Evolutionary conservation across 1,140 invertebrate species (phyloP).

Genomic region (Drosophila albomicans): DNA sequence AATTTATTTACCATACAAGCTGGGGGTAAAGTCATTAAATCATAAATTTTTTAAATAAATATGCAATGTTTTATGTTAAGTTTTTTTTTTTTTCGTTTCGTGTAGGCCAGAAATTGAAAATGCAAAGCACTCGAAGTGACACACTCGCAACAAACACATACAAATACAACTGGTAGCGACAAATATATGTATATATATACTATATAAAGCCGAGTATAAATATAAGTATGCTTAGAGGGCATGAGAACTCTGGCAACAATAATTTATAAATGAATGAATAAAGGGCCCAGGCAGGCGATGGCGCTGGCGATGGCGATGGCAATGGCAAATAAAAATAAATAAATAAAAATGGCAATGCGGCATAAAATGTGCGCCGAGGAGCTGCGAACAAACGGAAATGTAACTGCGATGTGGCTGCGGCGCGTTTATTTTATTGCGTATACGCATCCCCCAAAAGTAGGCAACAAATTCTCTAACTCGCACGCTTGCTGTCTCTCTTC

Average conservation of each 20-base stretch:
- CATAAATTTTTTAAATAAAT: constrained; percentile 70
- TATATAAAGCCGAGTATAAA: constrained; percentile 39
- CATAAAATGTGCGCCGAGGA: constrained; percentile 74
- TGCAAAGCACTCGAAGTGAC: constrained; percentile 64
- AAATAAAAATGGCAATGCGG: constrained; percentile 75
- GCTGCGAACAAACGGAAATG: constrained; percentile 63
- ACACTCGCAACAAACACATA: constrained; percentile 30
- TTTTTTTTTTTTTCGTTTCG: constrained; percentile 5
- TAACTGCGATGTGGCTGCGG: constrained; percentile 55
- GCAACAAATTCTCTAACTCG: constrained; percentile 55
- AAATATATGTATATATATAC: constrained; percentile 33
- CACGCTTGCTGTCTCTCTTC: constrained; percentile 3
- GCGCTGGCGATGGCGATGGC: constrained; percentile 61
- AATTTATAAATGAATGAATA: constrained; percentile 83
- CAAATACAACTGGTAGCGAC: constrained; percentile 21
- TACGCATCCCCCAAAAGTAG: constrained; percentile 71
- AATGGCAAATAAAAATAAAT: constrained; percentile 49
- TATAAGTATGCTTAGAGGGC: constrained; percentile 46
- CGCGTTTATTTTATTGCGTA: constrained; percentile 83
- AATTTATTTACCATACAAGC: constrained; percentile 51
- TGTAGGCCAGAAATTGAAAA: constrained; percentile 55
- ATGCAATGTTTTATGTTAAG: constrained; percentile 34
- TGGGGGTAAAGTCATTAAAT: constrained; percentile 57
- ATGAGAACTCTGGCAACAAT: constrained; percentile 68
- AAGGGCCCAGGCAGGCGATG: constrained; percentile 57